Percentiles rank a stretch among this genome's conserved stretches.
Conservation (phyloP, 2,888 invertebrate genomes). For the Gasteruption jaculator region DNA sequence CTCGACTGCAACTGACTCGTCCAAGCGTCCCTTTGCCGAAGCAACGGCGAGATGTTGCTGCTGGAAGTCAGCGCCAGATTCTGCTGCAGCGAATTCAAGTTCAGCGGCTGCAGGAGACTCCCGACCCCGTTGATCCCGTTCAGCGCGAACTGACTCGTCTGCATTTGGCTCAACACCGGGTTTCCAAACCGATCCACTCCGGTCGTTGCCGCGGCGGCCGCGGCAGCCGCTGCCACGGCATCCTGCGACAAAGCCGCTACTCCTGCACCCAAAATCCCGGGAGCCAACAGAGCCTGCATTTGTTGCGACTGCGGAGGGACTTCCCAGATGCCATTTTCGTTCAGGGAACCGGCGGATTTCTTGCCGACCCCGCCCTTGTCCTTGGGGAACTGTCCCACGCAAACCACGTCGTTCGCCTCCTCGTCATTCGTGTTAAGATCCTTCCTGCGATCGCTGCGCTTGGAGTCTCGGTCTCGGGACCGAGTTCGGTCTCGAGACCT, state of each 20-base stretch:
- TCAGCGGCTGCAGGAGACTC: constrained; percentile 31
- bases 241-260: constrained; percentile 37
- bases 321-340: constrained; percentile 47
- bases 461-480: constrained; percentile 54
- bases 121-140: constrained; percentile 44
- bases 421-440: constrained; percentile 36
- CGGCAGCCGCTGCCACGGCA: constrained; percentile 14
- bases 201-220: too few relatives aligned
- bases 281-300: constrained; percentile 40
- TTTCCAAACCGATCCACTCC: constrained; percentile 29
- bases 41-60: too few relatives aligned
- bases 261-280: constrained; percentile 40
- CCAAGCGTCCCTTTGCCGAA: too few relatives aligned
- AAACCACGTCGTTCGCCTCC: constrained; percentile 41
- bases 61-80: constrained; percentile 25
- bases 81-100: constrained; percentile 28
- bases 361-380: constrained; percentile 29
- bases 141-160: constrained; percentile 37
- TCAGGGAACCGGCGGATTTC: constrained; percentile 23
- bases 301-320: constrained; percentile 47
- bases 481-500: constrained; percentile 56
- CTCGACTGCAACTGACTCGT: too few relatives aligned
- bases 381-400: constrained; percentile 46
- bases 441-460: constrained; percentile 38
- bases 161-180: constrained; percentile 27